Percentiles rank a stretch among this genome's conserved stretches.
phyloP scores from a whole-genome alignment of 2,113 vertebrate species.

The Dicerorhinus sumatrensis region DNA sequence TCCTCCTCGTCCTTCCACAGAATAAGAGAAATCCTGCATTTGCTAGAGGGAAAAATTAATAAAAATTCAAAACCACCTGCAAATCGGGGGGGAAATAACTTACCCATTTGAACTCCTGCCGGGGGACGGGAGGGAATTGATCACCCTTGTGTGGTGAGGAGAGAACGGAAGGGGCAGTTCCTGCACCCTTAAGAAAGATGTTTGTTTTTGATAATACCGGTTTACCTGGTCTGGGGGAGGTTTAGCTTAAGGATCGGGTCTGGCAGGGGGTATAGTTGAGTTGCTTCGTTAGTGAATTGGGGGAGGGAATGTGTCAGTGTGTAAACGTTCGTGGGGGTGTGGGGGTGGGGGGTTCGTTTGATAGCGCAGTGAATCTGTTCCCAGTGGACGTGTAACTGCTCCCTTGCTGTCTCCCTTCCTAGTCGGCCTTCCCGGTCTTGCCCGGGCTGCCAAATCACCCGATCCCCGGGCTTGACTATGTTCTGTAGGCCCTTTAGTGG shows the following conservation, averaged over 20 bases:
- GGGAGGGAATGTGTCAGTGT: background rate
- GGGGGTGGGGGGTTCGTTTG: background rate
- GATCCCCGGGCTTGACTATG: slow-evolving; percentile 58
- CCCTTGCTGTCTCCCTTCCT: slow-evolving; percentile 3
- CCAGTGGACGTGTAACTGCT: slow-evolving; percentile 7
- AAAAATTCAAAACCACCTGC: background rate
- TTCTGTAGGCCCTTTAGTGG: slow-evolving; percentile 65
- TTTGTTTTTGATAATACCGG: background rate
- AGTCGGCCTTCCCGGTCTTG: background rate
- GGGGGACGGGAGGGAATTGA: background rate
- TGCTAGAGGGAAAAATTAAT: background rate
- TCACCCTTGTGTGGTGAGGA: background rate
- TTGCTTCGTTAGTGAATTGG: background rate
- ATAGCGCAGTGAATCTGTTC: background rate
- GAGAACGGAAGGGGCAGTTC: background rate
- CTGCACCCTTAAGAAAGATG: background rate
- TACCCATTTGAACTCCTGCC: background rate
- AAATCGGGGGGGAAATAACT: background rate
- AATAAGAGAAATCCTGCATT: background rate
- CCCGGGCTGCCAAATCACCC: slow-evolving; percentile 56
- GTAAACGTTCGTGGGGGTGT: background rate
- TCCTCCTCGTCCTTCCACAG: background rate
- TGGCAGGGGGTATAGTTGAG: background rate
- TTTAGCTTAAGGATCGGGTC: background rate
- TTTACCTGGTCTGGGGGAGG: background rate